Percentiles rank a stretch among this genome's conserved stretches.
phyloP scores from a whole-genome alignment of 2,888 invertebrate species.

The Elmis aenea region DNA sequence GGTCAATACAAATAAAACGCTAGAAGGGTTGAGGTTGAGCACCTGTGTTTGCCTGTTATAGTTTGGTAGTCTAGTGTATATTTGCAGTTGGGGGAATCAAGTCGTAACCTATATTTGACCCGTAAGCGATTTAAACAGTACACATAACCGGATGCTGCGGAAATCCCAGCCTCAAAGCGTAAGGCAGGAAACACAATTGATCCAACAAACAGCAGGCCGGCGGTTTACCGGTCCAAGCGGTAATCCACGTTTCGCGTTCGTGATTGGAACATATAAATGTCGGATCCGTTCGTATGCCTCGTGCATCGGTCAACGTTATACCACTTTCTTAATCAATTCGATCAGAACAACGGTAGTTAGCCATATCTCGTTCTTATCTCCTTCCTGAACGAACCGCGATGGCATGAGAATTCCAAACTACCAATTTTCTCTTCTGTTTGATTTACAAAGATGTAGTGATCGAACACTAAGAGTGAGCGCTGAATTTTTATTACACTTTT shows the following conservation, averaged over 20 bases:
- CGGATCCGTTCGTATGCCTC: conserved; percentile 29
- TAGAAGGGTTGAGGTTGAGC: too few relatives aligned
- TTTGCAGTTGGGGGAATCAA: too few relatives aligned
- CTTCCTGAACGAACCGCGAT: too few relatives aligned
- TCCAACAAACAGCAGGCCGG: conserved; percentile 26
- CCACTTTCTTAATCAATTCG: conserved; percentile 22
- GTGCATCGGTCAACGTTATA: conserved; percentile 30
- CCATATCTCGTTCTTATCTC: conserved; percentile 4
- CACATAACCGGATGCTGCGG: conserved; percentile 26
- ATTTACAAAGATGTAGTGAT: too few relatives aligned
- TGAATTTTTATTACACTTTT: too few relatives aligned
- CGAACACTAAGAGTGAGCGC: too few relatives aligned
- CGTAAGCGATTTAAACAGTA: conserved; percentile 13
- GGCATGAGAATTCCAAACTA: too few relatives aligned
- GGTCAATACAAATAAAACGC: too few relatives aligned
- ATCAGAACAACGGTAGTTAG: conserved; percentile 16
- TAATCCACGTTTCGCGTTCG: conserved; percentile 33
- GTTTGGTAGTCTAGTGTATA: too few relatives aligned
- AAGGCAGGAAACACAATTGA: conserved; percentile 33
- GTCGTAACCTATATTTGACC: too few relatives aligned
- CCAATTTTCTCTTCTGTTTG: too few relatives aligned
- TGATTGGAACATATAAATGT: conserved; percentile 39
- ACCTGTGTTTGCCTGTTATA: too few relatives aligned
- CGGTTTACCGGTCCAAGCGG: conserved; percentile 26
- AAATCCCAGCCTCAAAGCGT: conserved; percentile 26